A percentile compares a stretch with the other conserved stretches of the same genome.
Conservation (phyloP, 1,140 invertebrate species). For the Drosophila arizonae region DNA sequence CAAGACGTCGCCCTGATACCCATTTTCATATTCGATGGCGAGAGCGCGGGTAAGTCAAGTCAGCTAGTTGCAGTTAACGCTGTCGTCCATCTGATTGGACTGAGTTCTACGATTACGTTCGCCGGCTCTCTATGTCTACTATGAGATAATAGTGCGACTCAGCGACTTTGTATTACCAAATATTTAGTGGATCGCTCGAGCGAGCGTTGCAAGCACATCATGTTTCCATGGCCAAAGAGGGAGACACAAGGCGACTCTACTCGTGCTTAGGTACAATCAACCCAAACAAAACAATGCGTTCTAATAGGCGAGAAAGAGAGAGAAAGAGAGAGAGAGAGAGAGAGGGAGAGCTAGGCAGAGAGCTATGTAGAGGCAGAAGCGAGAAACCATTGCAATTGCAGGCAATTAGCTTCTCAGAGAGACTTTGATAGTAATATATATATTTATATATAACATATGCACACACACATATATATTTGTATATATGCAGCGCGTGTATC, state of each 20-base stretch:
- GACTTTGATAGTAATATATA: slow-evolving; percentile 24
- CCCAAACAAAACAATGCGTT: slow-evolving; percentile 56
- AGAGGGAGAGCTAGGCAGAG: slow-evolving; percentile 1
- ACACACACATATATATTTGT: not conserved
- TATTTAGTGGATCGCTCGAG: slow-evolving; percentile 30
- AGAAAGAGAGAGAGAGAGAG: not conserved
- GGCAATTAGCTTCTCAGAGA: slow-evolving; percentile 36
- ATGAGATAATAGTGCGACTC: slow-evolving; percentile 55
- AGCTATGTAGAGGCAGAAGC: not conserved
- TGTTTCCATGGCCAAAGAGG: slow-evolving; percentile 1
- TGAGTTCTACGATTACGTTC: slow-evolving; percentile 35
- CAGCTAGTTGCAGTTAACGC: not conserved
- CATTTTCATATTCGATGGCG: slow-evolving; percentile 89
- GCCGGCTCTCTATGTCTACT: slow-evolving; percentile 1
- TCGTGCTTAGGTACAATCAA: slow-evolving; percentile 18
- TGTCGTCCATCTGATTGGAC: no score
- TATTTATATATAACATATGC: not conserved
- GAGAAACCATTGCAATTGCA: slow-evolving; percentile 5
- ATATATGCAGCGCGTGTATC: not conserved
- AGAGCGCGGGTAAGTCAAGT: slow-evolving; percentile 85
- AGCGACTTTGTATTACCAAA: slow-evolving; percentile 39
- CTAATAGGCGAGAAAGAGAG: slow-evolving; percentile 41
- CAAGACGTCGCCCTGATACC: slow-evolving; percentile 84
- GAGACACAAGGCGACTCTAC: not conserved
- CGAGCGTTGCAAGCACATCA: slow-evolving; percentile 31